Percentiles rank a stretch among this genome's conserved stretches.
phyloP scores from a whole-genome alignment of 2,797 vertebrate genomes.

The Sebastolobus alascanus region DNA sequence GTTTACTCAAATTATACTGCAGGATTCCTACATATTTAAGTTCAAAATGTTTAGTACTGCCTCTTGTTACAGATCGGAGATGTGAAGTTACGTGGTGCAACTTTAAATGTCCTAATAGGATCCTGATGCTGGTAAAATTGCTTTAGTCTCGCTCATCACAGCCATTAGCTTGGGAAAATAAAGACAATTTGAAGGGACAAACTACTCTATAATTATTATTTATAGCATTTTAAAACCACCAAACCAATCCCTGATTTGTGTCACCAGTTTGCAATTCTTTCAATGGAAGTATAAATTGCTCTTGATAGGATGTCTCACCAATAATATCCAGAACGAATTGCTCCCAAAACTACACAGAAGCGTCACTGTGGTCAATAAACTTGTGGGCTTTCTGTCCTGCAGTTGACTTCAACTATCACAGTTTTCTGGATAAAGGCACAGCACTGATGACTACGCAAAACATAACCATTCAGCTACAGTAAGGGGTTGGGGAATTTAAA shows the following conservation, averaged over 20 bases:
- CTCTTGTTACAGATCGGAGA: background rate
- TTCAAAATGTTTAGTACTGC: background rate
- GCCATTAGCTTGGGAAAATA: background rate
- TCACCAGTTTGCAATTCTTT: constrained; percentile 10
- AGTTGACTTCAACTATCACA: constrained; percentile 34
- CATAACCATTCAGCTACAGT: background rate
- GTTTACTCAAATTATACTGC: background rate
- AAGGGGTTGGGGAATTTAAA: constrained; percentile 20
- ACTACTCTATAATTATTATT: constrained; percentile 12
- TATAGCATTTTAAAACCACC: constrained; percentile 8
- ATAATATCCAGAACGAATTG: constrained; percentile 26
- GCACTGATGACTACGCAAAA: constrained; percentile 18
- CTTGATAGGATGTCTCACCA: constrained; percentile 11
- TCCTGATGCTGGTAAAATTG: constrained; percentile 10
- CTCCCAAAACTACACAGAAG: constrained; percentile 32
- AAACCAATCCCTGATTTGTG: constrained; percentile 15
- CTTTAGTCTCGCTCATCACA: background rate
- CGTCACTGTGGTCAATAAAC: constrained; percentile 3
- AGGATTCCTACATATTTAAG: background rate
- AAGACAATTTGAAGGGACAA: background rate
- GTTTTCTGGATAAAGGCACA: constrained; percentile 24
- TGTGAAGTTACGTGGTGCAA: background rate
- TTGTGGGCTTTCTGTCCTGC: constrained; percentile 17
- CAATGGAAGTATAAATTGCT: constrained; percentile 21
- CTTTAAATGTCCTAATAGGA: background rate